A percentile compares a stretch with the other conserved stretches of the same genome.
Evolutionary conservation across 2,113 vertebrate genomes (phyloP).

Genomic region (Grus americana): DNA sequence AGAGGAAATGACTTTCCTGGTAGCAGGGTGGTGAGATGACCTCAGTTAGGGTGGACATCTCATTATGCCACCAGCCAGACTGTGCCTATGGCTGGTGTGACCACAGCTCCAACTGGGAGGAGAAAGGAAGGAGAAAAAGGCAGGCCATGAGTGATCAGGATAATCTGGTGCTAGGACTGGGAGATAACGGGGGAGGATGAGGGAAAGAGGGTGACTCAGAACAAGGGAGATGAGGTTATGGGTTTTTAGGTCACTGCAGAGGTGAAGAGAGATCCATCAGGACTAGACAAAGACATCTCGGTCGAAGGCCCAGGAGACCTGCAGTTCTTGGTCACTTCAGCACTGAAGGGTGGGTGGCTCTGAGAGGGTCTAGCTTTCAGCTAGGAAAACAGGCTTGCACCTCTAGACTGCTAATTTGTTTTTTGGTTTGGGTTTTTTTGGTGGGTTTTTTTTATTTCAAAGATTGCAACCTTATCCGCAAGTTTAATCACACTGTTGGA

Average conservation of each 20-base stretch:
- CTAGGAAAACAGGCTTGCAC: background rate
- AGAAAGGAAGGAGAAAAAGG: background rate
- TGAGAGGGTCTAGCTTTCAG: background rate
- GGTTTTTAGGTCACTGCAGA: background rate
- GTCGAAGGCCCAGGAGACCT: background rate
- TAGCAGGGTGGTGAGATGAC: background rate
- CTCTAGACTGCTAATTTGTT: background rate
- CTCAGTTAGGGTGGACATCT: background rate
- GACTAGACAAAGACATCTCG: background rate
- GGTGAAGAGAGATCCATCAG: background rate
- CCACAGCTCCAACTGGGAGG: background rate
- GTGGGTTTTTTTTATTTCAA: background rate
- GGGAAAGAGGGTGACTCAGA: background rate
- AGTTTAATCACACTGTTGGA: background rate
- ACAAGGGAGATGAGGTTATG: background rate
- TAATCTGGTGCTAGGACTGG: background rate
- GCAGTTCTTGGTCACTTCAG: background rate
- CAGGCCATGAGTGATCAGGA: accelerated
- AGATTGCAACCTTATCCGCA: background rate
- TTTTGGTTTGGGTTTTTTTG: background rate
- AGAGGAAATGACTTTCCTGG: background rate
- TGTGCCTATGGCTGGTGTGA: background rate
- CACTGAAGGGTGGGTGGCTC: background rate
- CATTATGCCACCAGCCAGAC: background rate
- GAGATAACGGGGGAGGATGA: background rate